phyloP scores from a whole-genome alignment of 2,113 vertebrate species.

The Chamaetylas fuelleborni region DNA sequence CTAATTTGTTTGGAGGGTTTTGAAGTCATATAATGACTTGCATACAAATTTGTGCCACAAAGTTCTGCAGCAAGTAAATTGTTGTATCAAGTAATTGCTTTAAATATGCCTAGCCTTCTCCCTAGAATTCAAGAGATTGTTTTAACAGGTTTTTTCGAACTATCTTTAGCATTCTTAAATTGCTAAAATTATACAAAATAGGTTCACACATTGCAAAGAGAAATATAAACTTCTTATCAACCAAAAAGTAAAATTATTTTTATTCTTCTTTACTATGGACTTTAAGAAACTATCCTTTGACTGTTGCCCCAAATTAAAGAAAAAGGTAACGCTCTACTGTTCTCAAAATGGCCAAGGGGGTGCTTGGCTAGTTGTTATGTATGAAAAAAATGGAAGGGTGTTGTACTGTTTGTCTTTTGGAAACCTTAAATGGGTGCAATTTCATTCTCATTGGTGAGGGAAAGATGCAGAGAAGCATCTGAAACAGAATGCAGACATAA shows the following conservation, averaged over 20 bases:
- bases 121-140: neutral
- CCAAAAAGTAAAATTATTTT: neutral
- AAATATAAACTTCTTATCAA: neutral
- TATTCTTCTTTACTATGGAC: neutral
- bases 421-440: neutral
- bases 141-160: neutral
- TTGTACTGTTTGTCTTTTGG: neutral
- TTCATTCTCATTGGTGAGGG: neutral
- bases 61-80: neutral
- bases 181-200: neutral
- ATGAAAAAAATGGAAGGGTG: neutral
- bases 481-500: neutral
- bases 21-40: neutral
- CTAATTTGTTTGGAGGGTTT: neutral
- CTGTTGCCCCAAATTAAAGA: neutral
- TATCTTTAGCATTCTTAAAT: neutral
- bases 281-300: neutral
- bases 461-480: neutral
- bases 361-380: rapidly evolving
- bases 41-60: neutral
- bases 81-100: neutral
- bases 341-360: neutral
- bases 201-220: neutral
- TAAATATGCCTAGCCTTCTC: neutral
- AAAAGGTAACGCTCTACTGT: neutral